phyloP scores from a whole-genome alignment of 2,797 vertebrate species.

The Typhlichthys eigenmanni region DNA sequence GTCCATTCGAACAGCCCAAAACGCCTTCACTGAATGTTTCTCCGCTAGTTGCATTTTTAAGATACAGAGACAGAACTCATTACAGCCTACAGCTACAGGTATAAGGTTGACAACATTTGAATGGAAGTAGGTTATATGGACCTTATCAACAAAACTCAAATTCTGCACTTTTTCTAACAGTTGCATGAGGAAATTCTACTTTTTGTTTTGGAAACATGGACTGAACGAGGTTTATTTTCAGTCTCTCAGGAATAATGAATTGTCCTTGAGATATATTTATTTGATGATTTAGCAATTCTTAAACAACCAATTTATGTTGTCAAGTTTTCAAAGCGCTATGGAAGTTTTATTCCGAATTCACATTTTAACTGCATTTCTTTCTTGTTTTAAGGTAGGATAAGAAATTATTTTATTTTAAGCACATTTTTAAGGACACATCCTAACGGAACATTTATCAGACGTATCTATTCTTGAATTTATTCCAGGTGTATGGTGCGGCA shows the following conservation, averaged over 20 bases:
- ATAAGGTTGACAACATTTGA: constrained; percentile 45
- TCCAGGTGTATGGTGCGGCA: constrained; percentile 73
- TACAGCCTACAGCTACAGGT: constrained; percentile 9
- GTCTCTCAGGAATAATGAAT: constrained; percentile 59
- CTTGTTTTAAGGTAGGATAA: constrained; percentile 68
- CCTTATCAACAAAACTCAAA: constrained; percentile 39
- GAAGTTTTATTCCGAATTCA: constrained; percentile 58
- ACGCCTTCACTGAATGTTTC: constrained; percentile 42
- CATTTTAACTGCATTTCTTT: constrained; percentile 60
- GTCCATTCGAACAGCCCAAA: constrained; percentile 64
- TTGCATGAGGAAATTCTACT: background rate
- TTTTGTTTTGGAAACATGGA: constrained; percentile 40
- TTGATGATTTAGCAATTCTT: constrained; percentile 47
- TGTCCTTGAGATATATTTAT: constrained; percentile 46
- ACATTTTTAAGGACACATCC: background rate
- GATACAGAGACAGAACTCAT: constrained; percentile 38
- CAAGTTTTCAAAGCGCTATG: constrained; percentile 51
- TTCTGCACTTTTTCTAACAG: constrained; percentile 19
- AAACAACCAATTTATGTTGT: constrained; percentile 18
- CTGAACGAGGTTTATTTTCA: constrained; percentile 35
- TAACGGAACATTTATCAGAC: constrained; percentile 1
- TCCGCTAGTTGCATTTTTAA: constrained; percentile 37
- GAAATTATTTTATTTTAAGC: background rate
- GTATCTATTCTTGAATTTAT: constrained; percentile 38
- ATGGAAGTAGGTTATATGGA: constrained; percentile 31